These are phyloP conservation scores for Dascillus cervinus DNA, from an alignment of 2,888 invertebrate genomes.

Conservation along the genomic window DNA sequence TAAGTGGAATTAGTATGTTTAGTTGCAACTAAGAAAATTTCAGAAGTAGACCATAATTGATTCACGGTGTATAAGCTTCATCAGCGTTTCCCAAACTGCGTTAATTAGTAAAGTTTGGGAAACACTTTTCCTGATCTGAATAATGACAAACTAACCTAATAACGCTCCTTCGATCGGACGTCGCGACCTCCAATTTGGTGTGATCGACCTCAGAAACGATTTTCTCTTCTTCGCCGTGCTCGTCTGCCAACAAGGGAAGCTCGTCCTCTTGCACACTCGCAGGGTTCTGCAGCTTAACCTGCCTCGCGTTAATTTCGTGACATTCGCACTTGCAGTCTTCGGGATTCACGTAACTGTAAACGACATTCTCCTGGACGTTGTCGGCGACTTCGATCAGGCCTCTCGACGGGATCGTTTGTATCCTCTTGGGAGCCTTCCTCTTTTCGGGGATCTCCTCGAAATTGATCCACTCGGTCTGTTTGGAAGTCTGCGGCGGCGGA, in stretches of 20 bases:
- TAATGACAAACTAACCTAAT: no score
- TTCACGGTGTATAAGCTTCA: no score
- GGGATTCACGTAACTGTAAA: slow-evolving; percentile 76
- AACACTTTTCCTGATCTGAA: no score
- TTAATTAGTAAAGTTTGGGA: no score
- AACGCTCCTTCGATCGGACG: slow-evolving; percentile 38
- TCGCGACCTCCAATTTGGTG: slow-evolving; percentile 31
- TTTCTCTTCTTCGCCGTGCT: slow-evolving; percentile 36
- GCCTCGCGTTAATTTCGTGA: slow-evolving; percentile 50
- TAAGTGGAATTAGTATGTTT: no score
- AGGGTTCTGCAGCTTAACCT: slow-evolving; percentile 23
- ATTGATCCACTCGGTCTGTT: slow-evolving; percentile 67
- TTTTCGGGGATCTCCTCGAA: slow-evolving; percentile 81
- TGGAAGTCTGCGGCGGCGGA: slow-evolving; percentile 45
- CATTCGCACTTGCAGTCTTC: slow-evolving; percentile 85
- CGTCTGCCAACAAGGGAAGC: slow-evolving; percentile 44
- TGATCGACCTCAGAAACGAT: slow-evolving; percentile 30
- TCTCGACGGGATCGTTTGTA: slow-evolving; percentile 68
- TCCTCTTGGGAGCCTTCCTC: slow-evolving; percentile 71
- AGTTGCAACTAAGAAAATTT: no score
- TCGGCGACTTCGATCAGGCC: slow-evolving; percentile 42
- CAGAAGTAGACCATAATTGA: no score
- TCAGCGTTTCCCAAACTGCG: no score
- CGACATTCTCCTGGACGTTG: slow-evolving; percentile 43
- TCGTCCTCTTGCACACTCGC: slow-evolving; percentile 41